These are phyloP conservation scores for Rhabdornis inornatus DNA, from an alignment of 2,113 vertebrate genomes.

Conservation along the genomic window DNA sequence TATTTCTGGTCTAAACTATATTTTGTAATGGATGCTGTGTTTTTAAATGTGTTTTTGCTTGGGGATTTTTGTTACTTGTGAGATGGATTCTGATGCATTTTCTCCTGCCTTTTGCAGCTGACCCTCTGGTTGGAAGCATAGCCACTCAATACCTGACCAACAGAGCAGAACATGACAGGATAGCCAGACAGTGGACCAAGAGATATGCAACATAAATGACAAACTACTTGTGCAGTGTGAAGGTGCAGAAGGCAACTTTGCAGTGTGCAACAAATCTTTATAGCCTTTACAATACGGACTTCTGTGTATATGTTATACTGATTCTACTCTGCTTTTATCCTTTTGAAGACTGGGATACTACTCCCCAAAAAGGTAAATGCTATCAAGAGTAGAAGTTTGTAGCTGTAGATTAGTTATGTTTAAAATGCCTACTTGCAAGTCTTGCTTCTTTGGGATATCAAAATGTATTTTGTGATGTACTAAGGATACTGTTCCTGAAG, in stretches of 20 bases:
- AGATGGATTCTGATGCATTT: slow-evolving; percentile 10
- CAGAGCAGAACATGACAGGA: slow-evolving; percentile 95
- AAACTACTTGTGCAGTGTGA: slow-evolving; percentile 78
- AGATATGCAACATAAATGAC: slow-evolving; percentile 90
- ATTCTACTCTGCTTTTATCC: slow-evolving; percentile 91
- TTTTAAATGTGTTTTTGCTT: not conserved
- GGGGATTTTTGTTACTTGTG: not conserved
- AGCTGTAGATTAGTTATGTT: slow-evolving; percentile 95
- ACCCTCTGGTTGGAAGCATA: slow-evolving; percentile 93
- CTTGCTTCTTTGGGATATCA: slow-evolving; percentile 97
- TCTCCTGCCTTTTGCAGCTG: slow-evolving; percentile 74
- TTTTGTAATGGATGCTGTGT: not conserved
- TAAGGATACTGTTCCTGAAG: slow-evolving; percentile 93
- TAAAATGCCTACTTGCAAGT: slow-evolving; percentile 94
- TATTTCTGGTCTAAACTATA: not conserved
- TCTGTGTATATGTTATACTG: slow-evolving; percentile 93
- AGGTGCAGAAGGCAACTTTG: slow-evolving; percentile 83
- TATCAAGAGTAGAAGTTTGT: slow-evolving; percentile 88
- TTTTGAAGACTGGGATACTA: slow-evolving; percentile 85
- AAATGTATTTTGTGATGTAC: slow-evolving; percentile 97
- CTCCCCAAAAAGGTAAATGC: slow-evolving; percentile 82
- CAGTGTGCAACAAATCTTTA: slow-evolving; percentile 90
- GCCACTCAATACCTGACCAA: slow-evolving; percentile 95
- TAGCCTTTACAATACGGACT: slow-evolving; percentile 96
- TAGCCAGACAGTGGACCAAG: slow-evolving; percentile 96